A percentile compares a stretch with the other conserved stretches of the same genome.
phyloP scores from a whole-genome alignment of 2,888 invertebrate species.

The Liodrosophila aerea region DNA sequence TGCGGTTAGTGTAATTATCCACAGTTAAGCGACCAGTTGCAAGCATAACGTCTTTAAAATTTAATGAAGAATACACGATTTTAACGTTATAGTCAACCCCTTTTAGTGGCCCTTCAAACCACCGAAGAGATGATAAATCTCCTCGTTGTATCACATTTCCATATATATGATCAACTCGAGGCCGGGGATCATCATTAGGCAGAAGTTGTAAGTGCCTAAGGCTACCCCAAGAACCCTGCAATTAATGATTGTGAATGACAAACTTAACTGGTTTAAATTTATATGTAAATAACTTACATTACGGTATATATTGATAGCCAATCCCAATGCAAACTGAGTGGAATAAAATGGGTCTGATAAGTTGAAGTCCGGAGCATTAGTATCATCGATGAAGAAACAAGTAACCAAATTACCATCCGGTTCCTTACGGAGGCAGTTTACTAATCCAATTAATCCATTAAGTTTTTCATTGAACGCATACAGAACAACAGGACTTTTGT shows the following conservation, averaged over 20 bases:
- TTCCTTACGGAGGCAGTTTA: constrained; percentile 93
- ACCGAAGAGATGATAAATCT: constrained; percentile 92
- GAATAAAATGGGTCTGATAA: constrained; percentile 86
- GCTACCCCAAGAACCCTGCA: constrained; percentile 86
- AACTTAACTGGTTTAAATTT: too few relatives aligned
- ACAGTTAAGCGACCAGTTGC: constrained; percentile 94
- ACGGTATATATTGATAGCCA: constrained; percentile 90
- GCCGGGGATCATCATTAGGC: constrained; percentile 81
- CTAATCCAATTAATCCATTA: constrained; percentile 92
- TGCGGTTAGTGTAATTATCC: constrained; percentile 88
- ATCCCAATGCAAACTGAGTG: constrained; percentile 87
- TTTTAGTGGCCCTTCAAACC: constrained; percentile 88
- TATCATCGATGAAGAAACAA: constrained; percentile 86
- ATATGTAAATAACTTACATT: constrained; percentile 79
- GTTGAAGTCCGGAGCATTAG: constrained; percentile 86
- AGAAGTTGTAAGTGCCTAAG: constrained; percentile 90
- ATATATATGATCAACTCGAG: constrained; percentile 87
- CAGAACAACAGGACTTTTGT: constrained; percentile 83
- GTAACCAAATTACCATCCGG: constrained; percentile 87
- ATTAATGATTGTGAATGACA: too few relatives aligned
- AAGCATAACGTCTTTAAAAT: constrained; percentile 97
- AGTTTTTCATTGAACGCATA: constrained; percentile 87
- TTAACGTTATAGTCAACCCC: constrained; percentile 84
- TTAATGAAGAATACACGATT: constrained; percentile 88
- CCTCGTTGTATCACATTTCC: constrained; percentile 90